Percentiles rank a stretch among this genome's conserved stretches.
Conservation (phyloP, 2,113 vertebrate species). For the Brienomyrus longianalis region DNA sequence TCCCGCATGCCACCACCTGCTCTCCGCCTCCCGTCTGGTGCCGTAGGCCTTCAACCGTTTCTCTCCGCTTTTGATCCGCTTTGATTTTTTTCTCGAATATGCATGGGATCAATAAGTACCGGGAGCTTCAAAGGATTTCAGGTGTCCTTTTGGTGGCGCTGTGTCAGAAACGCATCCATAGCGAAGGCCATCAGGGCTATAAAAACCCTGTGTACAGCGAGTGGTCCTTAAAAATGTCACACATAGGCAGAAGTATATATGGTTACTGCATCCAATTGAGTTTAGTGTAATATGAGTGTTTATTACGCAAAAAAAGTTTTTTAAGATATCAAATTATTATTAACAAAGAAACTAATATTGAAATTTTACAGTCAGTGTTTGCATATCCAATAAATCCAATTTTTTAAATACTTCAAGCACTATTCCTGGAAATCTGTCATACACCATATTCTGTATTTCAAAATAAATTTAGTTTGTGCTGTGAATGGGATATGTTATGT, state of each 20-base stretch:
- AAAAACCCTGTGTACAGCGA: not conserved
- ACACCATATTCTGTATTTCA: not conserved
- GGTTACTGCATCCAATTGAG: not conserved
- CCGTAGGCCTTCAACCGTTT: slow-evolving; percentile 62
- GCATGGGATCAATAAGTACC: slow-evolving; percentile 65
- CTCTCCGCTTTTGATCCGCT: slow-evolving; percentile 64
- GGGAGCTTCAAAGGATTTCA: slow-evolving; percentile 69
- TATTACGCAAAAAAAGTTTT: not conserved
- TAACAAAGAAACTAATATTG: not conserved
- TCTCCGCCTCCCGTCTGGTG: slow-evolving; percentile 35
- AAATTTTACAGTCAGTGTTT: not conserved
- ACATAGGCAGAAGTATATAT: not conserved
- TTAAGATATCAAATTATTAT: not conserved
- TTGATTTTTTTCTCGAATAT: slow-evolving; percentile 72
- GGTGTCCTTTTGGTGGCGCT: slow-evolving; percentile 65
- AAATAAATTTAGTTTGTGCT: not conserved
- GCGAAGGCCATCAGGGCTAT: not conserved
- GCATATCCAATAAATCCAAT: not conserved
- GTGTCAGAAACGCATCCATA: slow-evolving; percentile 71
- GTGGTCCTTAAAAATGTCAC: not conserved
- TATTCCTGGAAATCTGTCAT: not conserved
- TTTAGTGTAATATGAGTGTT: not conserved
- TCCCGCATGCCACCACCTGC: not conserved
- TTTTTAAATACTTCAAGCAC: not conserved
- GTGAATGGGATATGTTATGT: not conserved